Evolutionary conservation across 2,888 invertebrate species (phyloP).

Genomic region (Ernsta delagoae): DNA sequence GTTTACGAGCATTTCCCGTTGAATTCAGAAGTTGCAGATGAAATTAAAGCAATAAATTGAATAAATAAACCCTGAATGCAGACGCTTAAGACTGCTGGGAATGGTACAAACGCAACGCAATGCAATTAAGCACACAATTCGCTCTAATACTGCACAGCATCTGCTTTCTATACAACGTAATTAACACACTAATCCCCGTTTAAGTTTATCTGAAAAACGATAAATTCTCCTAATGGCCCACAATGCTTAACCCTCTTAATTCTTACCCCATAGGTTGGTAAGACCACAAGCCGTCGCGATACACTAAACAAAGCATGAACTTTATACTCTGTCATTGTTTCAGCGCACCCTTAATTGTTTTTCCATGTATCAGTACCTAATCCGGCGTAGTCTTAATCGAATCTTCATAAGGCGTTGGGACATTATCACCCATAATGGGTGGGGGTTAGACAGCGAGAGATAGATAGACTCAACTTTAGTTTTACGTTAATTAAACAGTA

Average conservation of each 20-base stretch:
- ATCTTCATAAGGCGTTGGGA: slow-evolving; percentile 69
- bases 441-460: slow-evolving; percentile 62
- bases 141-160: slow-evolving; percentile 31
- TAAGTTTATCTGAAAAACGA: slow-evolving; percentile 76
- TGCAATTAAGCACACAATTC: slow-evolving; percentile 31
- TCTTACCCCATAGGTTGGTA: slow-evolving; percentile 34
- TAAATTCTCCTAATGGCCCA: slow-evolving; percentile 72
- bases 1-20: slow-evolving; percentile 5
- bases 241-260: slow-evolving; percentile 65
- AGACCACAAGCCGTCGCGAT: slow-evolving; percentile 58
- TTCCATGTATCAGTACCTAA: slow-evolving; percentile 79
- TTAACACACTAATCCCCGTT: slow-evolving; percentile 61
- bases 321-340: slow-evolving; percentile 78
- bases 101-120: slow-evolving; percentile 24
- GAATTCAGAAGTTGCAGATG: slow-evolving; percentile 20
- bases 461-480: slow-evolving; percentile 66
- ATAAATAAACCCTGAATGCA: slow-evolving; percentile 27
- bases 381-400: slow-evolving; percentile 73
- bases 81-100: slow-evolving; percentile 19
- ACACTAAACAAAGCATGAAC: slow-evolving; percentile 74
- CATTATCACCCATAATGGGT: slow-evolving; percentile 48
- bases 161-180: slow-evolving; percentile 38
- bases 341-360: slow-evolving; percentile 80
- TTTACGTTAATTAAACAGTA: slow-evolving; percentile 50
- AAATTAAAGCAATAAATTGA: slow-evolving; percentile 24